Evolutionary conservation across 2,113 vertebrate genomes (phyloP).

Genomic region (Nicator chloris): DNA sequence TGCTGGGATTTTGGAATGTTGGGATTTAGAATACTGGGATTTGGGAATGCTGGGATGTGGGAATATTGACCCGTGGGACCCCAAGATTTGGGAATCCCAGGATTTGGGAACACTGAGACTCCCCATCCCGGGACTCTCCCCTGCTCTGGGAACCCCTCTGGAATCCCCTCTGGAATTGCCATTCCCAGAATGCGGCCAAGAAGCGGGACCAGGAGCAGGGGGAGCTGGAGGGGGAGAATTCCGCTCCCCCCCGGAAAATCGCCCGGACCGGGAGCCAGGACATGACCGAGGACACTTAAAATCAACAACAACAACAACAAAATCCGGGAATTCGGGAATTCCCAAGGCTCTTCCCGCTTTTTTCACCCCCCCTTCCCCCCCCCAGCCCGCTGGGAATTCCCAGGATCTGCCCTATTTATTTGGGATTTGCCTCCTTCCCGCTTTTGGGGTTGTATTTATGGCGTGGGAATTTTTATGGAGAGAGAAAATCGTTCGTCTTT

Average conservation of each 20-base stretch:
- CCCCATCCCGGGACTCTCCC: not conserved
- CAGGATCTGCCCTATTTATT: constrained; percentile 79
- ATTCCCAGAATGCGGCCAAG: constrained; percentile 85
- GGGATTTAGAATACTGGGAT: not conserved
- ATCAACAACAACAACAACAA: no score
- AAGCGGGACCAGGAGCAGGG: constrained; percentile 90
- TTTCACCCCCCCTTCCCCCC: not conserved
- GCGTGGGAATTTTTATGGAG: not conserved
- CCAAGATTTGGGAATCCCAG: no score
- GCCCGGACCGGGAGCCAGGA: constrained; percentile 97
- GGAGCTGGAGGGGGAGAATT: constrained; percentile 85
- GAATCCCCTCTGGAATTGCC: not conserved
- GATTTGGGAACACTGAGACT: no score
- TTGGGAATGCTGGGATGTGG: not conserved
- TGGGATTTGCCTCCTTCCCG: not conserved
- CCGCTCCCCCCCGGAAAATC: constrained; percentile 91
- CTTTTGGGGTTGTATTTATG: constrained; percentile 62
- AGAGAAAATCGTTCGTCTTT: no score
- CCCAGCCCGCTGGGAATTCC: not conserved
- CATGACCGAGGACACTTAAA: constrained; percentile 97
- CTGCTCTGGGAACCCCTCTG: no score
- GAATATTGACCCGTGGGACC: no score
- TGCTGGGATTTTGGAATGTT: no score
- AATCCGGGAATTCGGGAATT: not conserved
- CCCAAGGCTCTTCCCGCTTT: not conserved